These are phyloP conservation scores for Callimorpha dominula DNA, from an alignment of 2,888 invertebrate species.

Conservation along the genomic window DNA sequence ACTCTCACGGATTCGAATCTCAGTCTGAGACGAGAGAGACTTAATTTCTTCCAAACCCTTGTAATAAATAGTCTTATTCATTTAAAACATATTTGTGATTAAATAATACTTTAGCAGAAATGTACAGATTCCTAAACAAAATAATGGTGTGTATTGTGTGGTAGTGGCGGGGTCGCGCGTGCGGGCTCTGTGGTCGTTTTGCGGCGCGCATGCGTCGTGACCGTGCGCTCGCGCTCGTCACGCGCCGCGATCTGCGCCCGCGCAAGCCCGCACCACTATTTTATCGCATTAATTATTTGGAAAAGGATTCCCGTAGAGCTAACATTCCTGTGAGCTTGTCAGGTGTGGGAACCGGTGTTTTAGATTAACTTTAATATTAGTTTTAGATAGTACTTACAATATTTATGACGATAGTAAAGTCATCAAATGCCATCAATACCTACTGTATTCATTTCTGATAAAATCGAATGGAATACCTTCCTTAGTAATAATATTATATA, in stretches of 20 bases:
- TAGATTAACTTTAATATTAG: conserved; percentile 26
- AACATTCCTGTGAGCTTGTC: conserved; percentile 73
- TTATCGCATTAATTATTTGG: conserved; percentile 87
- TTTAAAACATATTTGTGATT: too few relatives aligned
- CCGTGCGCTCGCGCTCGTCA: conserved; percentile 83
- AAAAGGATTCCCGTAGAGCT: conserved; percentile 81
- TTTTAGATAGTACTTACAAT: conserved; percentile 3
- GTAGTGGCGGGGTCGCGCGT: conserved; percentile 75
- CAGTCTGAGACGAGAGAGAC: too few relatives aligned
- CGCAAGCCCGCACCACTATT: conserved; percentile 78
- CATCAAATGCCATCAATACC: too few relatives aligned
- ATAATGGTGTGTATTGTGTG: conserved; percentile 35
- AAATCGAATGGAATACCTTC: too few relatives aligned
- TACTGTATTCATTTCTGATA: too few relatives aligned
- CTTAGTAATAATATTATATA: too few relatives aligned
- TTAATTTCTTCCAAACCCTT: too few relatives aligned
- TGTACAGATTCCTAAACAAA: conserved; percentile 40
- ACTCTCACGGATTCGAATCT: too few relatives aligned
- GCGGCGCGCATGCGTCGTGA: conserved; percentile 82
- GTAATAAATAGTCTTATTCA: too few relatives aligned
- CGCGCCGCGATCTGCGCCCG: conserved; percentile 73
- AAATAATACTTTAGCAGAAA: conserved; percentile 30
- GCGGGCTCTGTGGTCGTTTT: conserved; percentile 74
- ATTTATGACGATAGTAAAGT: too few relatives aligned
- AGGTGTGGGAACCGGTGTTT: conserved; percentile 68